These are phyloP conservation scores for Liodrosophila aerea DNA, from an alignment of 2,888 invertebrate species.

Conservation along the genomic window DNA sequence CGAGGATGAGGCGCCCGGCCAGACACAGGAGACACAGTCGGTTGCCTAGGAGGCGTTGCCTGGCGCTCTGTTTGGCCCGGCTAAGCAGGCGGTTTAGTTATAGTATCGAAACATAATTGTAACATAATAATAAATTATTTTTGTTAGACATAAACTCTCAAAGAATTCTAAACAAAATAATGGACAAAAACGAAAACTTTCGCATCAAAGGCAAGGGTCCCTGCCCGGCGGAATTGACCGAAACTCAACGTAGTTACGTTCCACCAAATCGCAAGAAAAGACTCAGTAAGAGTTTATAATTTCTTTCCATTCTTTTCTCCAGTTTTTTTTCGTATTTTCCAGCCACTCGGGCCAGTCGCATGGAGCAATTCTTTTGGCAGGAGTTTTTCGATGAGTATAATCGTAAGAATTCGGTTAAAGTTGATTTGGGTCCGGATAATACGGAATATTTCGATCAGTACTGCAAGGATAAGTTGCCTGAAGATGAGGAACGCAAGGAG, in stretches of 20 bases:
- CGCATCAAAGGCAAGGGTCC: constrained; percentile 35
- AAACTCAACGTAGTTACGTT: constrained; percentile 52
- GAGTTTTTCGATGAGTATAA: constrained; percentile 79
- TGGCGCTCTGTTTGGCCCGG: constrained; percentile 31
- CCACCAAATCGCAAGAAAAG: constrained; percentile 70
- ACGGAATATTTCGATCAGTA: constrained; percentile 79
- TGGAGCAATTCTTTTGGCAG: constrained; percentile 80
- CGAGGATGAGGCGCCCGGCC: constrained; percentile 51
- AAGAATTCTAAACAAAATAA: constrained; percentile 1
- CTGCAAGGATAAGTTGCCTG: constrained; percentile 63
- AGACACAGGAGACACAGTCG: constrained; percentile 10
- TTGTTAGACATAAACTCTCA: constrained; percentile 24
- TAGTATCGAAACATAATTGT: constrained; percentile 15
- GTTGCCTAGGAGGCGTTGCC: constrained; percentile 52
- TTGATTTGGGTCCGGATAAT: constrained; percentile 41
- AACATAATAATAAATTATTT: constrained; percentile 56
- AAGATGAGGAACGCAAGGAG: constrained; percentile 62
- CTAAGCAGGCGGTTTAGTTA: constrained; percentile 35
- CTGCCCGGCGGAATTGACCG: constrained; percentile 43
- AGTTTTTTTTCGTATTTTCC: not conserved
- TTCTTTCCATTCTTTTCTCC: not conserved
- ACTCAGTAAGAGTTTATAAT: constrained; percentile 48
- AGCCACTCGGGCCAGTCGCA: constrained; percentile 75
- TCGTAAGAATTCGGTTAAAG: constrained; percentile 48
- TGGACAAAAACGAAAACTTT: constrained; percentile 33